Evolutionary conservation across 2,888 invertebrate genomes (phyloP), one percentile per base, ranked within the genome.

Genomic region (Cordilura impudica): DNA sequence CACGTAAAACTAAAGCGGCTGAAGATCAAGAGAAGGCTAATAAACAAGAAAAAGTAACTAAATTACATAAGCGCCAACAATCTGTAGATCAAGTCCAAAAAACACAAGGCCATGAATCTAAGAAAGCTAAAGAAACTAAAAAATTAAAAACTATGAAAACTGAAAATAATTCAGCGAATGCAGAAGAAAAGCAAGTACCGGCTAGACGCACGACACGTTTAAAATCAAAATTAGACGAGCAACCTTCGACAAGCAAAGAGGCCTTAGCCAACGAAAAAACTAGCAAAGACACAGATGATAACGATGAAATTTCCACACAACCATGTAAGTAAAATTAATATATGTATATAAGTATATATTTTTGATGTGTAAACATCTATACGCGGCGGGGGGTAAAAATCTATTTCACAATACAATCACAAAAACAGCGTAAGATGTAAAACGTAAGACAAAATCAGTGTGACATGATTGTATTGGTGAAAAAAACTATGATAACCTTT

Each of bases 171-270:
- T 8, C 35, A 5, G 51, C 23, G 12, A 12, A 63, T 8, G 0
- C 16, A 8, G 8, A 19, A 18, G 6, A 5, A 2, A 19, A 56
- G 3, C 10, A 10, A 47, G 35, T 19, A 14, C 60, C 80, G 12
- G 18, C 73, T 16, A 56, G 49, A 43, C 70, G 81, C 7, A 53
- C 69, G 5, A 82, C 81, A 2, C 72, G 82, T 14, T 21, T 70
- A 4, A 74, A 58, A 54, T 81, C 82, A 1, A 69, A 35, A 19
- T 7, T 21, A 0, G 60, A 71, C 10, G 78, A 72, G 19, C 19
- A 7, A 2, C 18, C 67, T 10, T 29, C 45, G 6, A 21, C 47
- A 5, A 56, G 19, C n/a, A 19, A 21, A 5, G 39, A 47, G 0
- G 26, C 8, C 14, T 4, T 14, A 26, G 29, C 7, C 10, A 39